Conservation (phyloP, 37 sponge, comb jelly and placozoan genomes). For the Eunapius fragilis region DNA sequence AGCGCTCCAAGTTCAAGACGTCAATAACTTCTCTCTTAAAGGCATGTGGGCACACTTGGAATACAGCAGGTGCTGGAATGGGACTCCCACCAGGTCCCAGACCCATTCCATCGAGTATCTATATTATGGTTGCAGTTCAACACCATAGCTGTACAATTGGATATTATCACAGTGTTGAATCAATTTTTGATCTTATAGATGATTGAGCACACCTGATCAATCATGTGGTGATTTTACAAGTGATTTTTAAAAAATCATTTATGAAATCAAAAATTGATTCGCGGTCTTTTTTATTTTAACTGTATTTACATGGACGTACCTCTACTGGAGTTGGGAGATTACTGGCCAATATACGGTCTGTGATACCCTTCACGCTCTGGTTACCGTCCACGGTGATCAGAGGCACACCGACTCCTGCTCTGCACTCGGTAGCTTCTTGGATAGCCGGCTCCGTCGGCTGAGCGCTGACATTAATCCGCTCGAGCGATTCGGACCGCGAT, state of each 20-base stretch:
- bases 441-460: background rate
- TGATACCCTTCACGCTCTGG: slow-evolving; percentile 22
- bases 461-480: background rate
- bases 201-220: too few relatives aligned
- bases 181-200: too few relatives aligned
- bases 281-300: too few relatives aligned
- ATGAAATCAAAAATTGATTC: too few relatives aligned
- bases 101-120: slow-evolving; percentile 85
- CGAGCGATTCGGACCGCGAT: background rate
- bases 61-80: slow-evolving; percentile 69
- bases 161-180: too few relatives aligned
- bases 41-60: slow-evolving; percentile 81
- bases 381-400: slow-evolving; percentile 47
- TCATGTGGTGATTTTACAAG: too few relatives aligned
- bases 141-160: too few relatives aligned
- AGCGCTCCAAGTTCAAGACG: slow-evolving; percentile 9
- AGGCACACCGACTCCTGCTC: slow-evolving; percentile 87
- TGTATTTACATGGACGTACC: slow-evolving; percentile 2
- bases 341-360: slow-evolving; percentile 25
- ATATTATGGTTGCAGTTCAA: background rate
- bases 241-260: too few relatives aligned
- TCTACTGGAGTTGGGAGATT: slow-evolving; percentile 76
- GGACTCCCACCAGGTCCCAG: slow-evolving; percentile 86
- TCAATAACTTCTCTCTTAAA: slow-evolving; percentile 49
- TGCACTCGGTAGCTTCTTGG: slow-evolving; percentile 50